Evolutionary conservation across 2,113 vertebrate genomes (phyloP), one percentile per base, ranked within the genome.

Genomic region (Rhinoderma darwinii): DNA sequence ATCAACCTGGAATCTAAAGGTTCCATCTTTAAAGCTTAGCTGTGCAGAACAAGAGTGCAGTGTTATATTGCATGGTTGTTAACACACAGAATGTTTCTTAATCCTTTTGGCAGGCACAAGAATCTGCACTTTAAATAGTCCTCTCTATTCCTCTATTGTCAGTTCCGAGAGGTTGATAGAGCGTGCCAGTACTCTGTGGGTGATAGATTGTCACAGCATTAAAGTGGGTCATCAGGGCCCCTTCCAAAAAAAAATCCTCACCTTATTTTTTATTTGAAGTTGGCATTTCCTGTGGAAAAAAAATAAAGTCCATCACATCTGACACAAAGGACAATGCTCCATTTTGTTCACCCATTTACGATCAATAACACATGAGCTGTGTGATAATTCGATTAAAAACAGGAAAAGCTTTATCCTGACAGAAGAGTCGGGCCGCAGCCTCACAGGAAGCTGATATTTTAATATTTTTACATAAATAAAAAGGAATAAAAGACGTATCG

Each of bases 61-160:
- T 17, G 47, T 35, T 30, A 37, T 32, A 61, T 59, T 35, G 51
- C 72, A 75, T 32, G 72, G 37, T 20, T 56, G 68, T 74, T 73
- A 84, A 84, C 43, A 73, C 78, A 51, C 82, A 74, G 15, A 50
- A 50, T 79, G 75, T 50, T 44, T 68, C 25, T 80, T 30, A 54
- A 79, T 70, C 59, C 50, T 56, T 68, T 39, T 78, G 74, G 74
- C 74, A 86, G 83, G 41, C 82, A 73, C 68, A 84, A 75, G 47
- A 73, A 30, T 84, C 32, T 32, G 50, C 83, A 76, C 72, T 75
- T 75, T 59, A 41, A 20, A 35, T 22, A 43, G 79, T 18, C 56
- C 56, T 12, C 56, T 41, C 17, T 75, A 56, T 51, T 15, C 51
- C 70, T 39, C 51, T 32, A 41, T 84, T 84, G 83, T 84, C 82